Conservation (phyloP, 2,113 vertebrate species). For the Erythrolamprus reginae region DNA sequence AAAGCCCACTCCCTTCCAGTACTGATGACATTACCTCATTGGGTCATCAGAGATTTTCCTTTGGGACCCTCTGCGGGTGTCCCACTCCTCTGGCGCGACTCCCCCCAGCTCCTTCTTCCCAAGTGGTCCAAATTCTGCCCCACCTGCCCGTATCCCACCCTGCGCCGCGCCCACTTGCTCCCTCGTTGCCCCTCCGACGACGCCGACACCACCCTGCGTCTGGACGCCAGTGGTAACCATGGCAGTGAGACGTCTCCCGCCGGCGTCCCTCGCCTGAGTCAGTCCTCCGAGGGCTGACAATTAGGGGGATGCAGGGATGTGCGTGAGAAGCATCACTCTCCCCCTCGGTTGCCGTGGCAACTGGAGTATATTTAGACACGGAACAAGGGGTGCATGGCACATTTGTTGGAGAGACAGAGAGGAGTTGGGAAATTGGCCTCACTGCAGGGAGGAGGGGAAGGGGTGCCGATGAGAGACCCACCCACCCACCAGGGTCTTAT, state of each 20-base stretch:
- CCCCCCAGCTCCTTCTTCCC: slow-evolving; percentile 44
- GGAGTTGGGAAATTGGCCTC: slow-evolving; percentile 75
- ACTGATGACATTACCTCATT: too few species aligned
- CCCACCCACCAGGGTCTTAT: too few species aligned
- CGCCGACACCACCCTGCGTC: slow-evolving; percentile 60
- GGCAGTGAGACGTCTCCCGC: slow-evolving; percentile 74
- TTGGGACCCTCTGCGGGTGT: too few species aligned
- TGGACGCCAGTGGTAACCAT: slow-evolving; percentile 73
- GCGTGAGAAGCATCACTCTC: slow-evolving; percentile 78
- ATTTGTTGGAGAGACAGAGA: slow-evolving; percentile 76
- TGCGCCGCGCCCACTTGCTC: slow-evolving; percentile 13
- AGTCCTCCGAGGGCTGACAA: slow-evolving; percentile 79
- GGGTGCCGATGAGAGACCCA: slow-evolving; percentile 59
- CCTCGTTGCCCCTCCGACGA: slow-evolving; percentile 34
- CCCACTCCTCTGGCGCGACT: not conserved
- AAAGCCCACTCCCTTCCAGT: too few species aligned
- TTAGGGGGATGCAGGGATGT: slow-evolving; percentile 74
- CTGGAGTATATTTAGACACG: slow-evolving; percentile 81
- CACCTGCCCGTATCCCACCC: slow-evolving; percentile 14
- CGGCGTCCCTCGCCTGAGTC: slow-evolving; percentile 70
- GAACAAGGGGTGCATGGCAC: slow-evolving; percentile 81
- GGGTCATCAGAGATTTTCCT: too few species aligned
- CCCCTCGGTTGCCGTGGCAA: slow-evolving; percentile 77
- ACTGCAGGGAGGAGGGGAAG: slow-evolving; percentile 69
- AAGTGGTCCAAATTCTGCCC: slow-evolving; percentile 49